Conservation (phyloP, 2,888 invertebrate species). For the Timandra comae region DNA sequence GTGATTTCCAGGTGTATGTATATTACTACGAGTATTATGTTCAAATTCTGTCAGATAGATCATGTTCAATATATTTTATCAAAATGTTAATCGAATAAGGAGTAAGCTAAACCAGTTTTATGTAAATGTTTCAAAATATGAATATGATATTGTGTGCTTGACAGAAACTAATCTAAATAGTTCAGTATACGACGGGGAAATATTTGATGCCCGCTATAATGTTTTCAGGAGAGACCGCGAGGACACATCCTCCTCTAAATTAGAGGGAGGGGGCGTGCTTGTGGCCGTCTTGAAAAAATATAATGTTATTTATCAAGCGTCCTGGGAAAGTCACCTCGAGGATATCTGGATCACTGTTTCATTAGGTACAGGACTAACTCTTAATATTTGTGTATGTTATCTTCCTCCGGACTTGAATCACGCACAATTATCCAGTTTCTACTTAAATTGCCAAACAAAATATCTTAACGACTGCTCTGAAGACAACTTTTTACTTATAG, state of each 20-base stretch:
- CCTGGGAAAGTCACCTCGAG: neutral
- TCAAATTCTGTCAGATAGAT: neutral
- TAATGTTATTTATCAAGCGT: neutral
- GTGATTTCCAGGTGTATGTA: neutral
- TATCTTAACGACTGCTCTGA: neutral
- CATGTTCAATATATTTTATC: constrained; percentile 4
- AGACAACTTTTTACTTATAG: neutral
- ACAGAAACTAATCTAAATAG: neutral
- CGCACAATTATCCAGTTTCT: neutral
- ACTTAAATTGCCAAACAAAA: neutral
- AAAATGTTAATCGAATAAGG: constrained; percentile 7
- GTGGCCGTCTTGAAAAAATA: neutral
- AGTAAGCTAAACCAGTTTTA: constrained; percentile 2
- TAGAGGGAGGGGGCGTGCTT: neutral
- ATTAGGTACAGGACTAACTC: neutral
- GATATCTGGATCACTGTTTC: neutral
- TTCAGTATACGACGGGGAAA: constrained; percentile 1
- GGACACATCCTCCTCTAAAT: neutral
- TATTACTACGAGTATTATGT: neutral
- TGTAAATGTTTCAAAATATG: neutral
- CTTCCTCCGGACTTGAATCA: neutral
- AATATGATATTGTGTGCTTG: too few relatives aligned
- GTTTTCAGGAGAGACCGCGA: constrained; percentile 1
- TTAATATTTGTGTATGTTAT: neutral
- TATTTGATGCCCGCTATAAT: neutral